A percentile compares a stretch with the other conserved stretches of the same genome.
These are phyloP conservation scores for Palaemon carinicauda DNA, from an alignment of 1,140 invertebrate species.

Conservation along the genomic window DNA sequence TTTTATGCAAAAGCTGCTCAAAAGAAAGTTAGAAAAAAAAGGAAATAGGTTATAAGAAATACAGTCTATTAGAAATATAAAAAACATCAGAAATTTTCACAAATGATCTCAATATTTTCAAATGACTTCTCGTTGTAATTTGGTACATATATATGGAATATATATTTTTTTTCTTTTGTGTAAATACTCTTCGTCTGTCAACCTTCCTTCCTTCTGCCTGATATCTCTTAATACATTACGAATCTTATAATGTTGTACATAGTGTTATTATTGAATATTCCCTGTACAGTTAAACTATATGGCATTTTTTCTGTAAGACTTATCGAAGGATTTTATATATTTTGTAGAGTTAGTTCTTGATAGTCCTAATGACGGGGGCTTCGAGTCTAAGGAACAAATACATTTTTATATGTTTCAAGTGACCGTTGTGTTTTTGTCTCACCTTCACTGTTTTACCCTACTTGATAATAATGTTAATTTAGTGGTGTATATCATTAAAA, in stretches of 20 bases:
- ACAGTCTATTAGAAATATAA: background rate
- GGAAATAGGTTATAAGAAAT: constrained; percentile 5
- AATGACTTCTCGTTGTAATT: background rate
- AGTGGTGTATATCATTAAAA: too few relatives aligned
- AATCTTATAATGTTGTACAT: constrained; percentile 44
- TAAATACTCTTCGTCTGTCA: background rate
- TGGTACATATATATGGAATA: background rate
- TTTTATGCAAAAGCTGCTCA: constrained; percentile 5
- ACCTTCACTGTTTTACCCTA: background rate
- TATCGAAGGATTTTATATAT: constrained; percentile 49
- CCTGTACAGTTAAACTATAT: constrained; percentile 50
- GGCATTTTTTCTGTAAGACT: constrained; percentile 39
- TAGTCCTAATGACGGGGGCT: background rate
- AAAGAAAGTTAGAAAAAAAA: background rate
- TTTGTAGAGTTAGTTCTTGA: constrained; percentile 33
- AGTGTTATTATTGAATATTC: constrained; percentile 50
- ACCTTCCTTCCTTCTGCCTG: constrained; percentile 33
- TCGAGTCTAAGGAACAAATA: constrained; percentile 34
- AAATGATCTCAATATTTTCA: constrained; percentile 50
- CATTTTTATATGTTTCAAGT: constrained; percentile 55
- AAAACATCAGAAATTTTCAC: constrained; percentile 29
- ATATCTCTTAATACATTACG: constrained; percentile 31
- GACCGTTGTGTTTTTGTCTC: constrained; percentile 24
- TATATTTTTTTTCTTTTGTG: constrained; percentile 6
- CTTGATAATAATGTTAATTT: background rate